phyloP scores from a whole-genome alignment of 1,140 invertebrate species.

The Lepidurus arcticus region DNA sequence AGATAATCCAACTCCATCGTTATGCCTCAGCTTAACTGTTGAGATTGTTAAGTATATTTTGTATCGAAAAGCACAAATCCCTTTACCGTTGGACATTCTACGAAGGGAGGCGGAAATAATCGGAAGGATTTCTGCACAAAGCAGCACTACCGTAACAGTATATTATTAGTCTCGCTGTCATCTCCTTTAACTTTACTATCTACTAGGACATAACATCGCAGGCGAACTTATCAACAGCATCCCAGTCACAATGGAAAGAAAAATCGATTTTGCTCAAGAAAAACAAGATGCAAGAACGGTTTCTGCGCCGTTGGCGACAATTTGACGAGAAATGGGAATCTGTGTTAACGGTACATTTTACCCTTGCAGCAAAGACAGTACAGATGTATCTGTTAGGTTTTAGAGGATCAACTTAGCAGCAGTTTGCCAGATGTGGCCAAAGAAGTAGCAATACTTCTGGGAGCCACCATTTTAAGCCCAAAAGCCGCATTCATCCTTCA shows the following conservation, averaged over 20 bases:
- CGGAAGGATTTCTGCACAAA: neutral
- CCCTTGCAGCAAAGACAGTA: neutral
- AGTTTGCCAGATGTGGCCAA: neutral
- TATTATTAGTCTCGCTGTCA: neutral
- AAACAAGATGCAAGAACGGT: conserved; percentile 14
- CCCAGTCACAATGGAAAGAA: neutral
- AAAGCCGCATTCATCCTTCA: conserved; percentile 30
- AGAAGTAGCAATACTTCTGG: conserved; percentile 30
- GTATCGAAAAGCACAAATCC: conserved; percentile 31
- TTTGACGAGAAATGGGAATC: conserved; percentile 14
- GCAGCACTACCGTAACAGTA: neutral
- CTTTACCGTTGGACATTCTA: neutral
- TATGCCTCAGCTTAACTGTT: neutral
- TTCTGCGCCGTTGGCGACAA: neutral
- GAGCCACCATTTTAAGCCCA: conserved; percentile 30
- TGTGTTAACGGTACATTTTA: neutral
- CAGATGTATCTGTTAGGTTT: neutral
- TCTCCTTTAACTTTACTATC: neutral
- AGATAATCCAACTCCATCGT: neutral
- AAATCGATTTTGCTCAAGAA: conserved; percentile 14
- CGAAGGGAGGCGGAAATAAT: neutral
- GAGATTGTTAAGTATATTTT: conserved; percentile 31
- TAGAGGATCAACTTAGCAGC: conserved; percentile 12
- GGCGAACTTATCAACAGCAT: neutral
- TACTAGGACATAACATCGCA: neutral